A percentile compares a stretch with the other conserved stretches of the same genome.
phyloP scores from a whole-genome alignment of 2,113 vertebrate species.

The Dolichallabes microphthalmus region DNA sequence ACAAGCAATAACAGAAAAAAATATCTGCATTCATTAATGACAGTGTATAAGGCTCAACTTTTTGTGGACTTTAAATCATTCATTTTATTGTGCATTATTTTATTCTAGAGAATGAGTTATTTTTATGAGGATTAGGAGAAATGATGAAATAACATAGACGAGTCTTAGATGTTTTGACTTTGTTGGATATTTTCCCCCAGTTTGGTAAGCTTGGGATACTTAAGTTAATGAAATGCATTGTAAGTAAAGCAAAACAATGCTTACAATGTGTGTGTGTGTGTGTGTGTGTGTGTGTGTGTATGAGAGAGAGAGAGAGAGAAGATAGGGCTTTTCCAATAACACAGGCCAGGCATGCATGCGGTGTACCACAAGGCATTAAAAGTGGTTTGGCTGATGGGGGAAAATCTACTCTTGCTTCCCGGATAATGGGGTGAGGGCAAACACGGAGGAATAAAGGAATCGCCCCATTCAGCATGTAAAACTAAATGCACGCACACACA shows the following conservation, averaged over 20 bases:
- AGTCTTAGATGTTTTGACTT: neutral
- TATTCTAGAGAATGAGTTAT: neutral
- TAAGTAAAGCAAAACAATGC: slow-evolving; percentile 8
- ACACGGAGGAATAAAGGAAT: slow-evolving; percentile 47
- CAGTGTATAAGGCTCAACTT: neutral
- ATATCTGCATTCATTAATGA: neutral
- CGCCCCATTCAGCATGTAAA: slow-evolving; percentile 39
- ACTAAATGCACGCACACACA: slow-evolving; percentile 21
- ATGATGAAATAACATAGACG: neutral
- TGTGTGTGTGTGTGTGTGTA: neutral
- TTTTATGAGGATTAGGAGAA: neutral
- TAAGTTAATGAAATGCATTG: neutral
- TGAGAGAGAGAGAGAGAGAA: neutral
- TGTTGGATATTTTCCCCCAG: neutral
- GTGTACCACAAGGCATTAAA: slow-evolving; percentile 52
- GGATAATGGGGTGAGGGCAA: slow-evolving; percentile 43
- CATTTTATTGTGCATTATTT: neutral
- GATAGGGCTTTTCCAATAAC: slow-evolving; percentile 49
- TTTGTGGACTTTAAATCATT: neutral
- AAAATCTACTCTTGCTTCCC: slow-evolving; percentile 41
- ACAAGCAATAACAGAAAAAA: neutral
- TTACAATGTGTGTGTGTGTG: slow-evolving; percentile 29
- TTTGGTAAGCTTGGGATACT: neutral
- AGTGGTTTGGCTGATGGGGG: slow-evolving; percentile 50
- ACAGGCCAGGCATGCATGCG: slow-evolving; percentile 54